Evolutionary conservation across 2,888 invertebrate genomes (phyloP), one percentile per base, ranked within the genome.

Genomic region (Leptogaster cylindrica): DNA sequence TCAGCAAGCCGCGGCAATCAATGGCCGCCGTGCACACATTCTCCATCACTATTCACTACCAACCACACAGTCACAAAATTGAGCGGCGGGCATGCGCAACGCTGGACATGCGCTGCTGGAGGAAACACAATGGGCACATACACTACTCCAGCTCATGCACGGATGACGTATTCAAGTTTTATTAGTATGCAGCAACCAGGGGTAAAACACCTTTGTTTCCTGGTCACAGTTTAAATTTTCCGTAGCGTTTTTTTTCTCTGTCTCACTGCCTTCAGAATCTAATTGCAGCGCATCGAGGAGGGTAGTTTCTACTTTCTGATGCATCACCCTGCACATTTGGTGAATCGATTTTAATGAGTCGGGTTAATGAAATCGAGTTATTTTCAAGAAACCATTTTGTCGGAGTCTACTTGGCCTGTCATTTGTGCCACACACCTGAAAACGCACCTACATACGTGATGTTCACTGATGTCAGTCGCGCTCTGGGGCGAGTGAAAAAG

Each of bases 141-240:
- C n/a, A n/a, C n/a, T n/a, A n/a, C n/a, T n/a, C n/a, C n/a, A n/a
- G n/a, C n/a, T n/a, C n/a, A n/a, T n/a, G n/a, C n/a, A n/a, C n/a
- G n/a, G n/a, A n/a, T n/a, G n/a, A n/a, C n/a, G n/a, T n/a, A 31
- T 31, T 31, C 31, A 6, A 31, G 31, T 31, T 31, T 8, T 31
- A 6, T 44, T 44, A 18, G 6, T 16, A 8, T 44, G 44, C 44
- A 18, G 44, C 44, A 1, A 44, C 50, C 55, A 55, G 55, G 55
- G 55, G 55, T 39, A 55, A 55, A 39, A 55, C 18, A 55, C 55
- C 55, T 39, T 55, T 31, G 39, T 36, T 55, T 55, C 55, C 55
- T 39, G 39, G 18, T 55, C n/a, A n/a, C n/a, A n/a, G n/a, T n/a
- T n/a, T n/a, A n/a, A 51, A 27, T 28, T 52, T 52, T 28, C 33